phyloP scores from a whole-genome alignment of 1,140 invertebrate species.

The Halictus rubicundus region DNA sequence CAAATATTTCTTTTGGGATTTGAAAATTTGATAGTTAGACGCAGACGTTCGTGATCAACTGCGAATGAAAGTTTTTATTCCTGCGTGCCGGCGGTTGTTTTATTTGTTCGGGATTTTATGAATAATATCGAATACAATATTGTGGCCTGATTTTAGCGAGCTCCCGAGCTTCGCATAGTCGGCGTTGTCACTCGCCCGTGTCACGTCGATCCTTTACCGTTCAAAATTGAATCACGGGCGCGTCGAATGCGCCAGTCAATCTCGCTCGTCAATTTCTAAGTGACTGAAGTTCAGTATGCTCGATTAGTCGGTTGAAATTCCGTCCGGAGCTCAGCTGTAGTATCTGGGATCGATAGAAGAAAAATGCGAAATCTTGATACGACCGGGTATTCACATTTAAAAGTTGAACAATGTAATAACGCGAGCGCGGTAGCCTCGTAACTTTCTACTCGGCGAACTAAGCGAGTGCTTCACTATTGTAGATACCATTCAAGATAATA shows the following conservation, averaged over 20 bases:
- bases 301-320: conserved; percentile 53
- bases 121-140: conserved; percentile 1
- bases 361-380: conserved; percentile 13
- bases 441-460: not conserved
- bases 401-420: not conserved
- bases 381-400: not conserved
- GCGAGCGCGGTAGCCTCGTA: not conserved
- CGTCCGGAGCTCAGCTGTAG: not conserved
- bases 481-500: not conserved
- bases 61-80: not conserved
- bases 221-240: conserved; percentile 57
- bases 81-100: not conserved
- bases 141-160: not conserved
- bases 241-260: conserved; percentile 55
- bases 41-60: not conserved
- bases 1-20: no score
- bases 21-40: no score
- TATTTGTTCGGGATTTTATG: not conserved
- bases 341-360: conserved; percentile 14
- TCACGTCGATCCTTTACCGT: conserved; percentile 30
- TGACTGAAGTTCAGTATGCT: conserved; percentile 57
- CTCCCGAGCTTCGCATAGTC: conserved; percentile 11
- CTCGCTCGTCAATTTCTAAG: conserved; percentile 62
- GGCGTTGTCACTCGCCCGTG: conserved; percentile 13
- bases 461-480: not conserved